phyloP scores from a whole-genome alignment of 2,888 invertebrate genomes.

The Mythimna impura region DNA sequence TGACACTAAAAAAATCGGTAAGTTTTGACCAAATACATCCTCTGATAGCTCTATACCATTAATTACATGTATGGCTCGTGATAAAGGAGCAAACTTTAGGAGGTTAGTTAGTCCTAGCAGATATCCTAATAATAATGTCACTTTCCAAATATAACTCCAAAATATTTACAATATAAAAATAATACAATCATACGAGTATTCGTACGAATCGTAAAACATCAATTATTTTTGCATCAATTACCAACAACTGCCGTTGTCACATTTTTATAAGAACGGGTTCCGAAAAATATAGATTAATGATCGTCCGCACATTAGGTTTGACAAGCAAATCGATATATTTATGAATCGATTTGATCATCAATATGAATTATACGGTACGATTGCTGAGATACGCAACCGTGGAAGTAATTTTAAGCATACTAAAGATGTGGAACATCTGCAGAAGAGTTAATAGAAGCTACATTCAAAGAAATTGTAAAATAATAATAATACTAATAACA shows the following conservation, averaged over 20 bases:
- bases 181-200: constrained; percentile 27
- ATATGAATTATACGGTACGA: constrained; percentile 85
- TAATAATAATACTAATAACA: too few relatives aligned
- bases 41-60: too few relatives aligned
- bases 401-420: constrained; percentile 37
- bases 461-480: neutral
- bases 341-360: constrained; percentile 80
- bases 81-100: too few relatives aligned
- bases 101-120: too few relatives aligned
- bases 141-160: constrained; percentile 26
- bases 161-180: constrained; percentile 40
- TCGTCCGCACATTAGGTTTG: constrained; percentile 62
- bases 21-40: too few relatives aligned
- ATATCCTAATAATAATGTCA: neutral
- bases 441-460: neutral
- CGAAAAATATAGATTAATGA: constrained; percentile 74
- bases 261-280: constrained; percentile 67
- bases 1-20: too few relatives aligned
- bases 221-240: constrained; percentile 71
- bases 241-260: constrained; percentile 58
- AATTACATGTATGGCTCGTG: too few relatives aligned
- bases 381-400: constrained; percentile 67
- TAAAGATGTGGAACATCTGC: constrained; percentile 45
- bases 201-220: constrained; percentile 53
- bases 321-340: constrained; percentile 74